phyloP scores from a whole-genome alignment of 2,888 invertebrate species.

The Cetonia aurata region DNA sequence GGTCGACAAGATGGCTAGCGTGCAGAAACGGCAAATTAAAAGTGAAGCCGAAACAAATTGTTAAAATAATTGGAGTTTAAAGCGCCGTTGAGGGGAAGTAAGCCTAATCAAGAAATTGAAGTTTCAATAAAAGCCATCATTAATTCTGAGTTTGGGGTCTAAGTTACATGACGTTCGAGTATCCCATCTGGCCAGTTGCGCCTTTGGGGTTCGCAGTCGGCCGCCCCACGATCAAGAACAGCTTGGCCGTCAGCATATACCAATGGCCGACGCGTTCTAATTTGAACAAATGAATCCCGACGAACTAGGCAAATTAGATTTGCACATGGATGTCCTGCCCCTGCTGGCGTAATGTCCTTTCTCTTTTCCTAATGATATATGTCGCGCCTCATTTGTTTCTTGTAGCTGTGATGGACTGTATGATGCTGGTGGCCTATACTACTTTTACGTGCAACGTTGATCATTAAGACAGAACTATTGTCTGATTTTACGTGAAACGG shows the following conservation, averaged over 20 bases:
- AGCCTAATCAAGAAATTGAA: conserved; percentile 76
- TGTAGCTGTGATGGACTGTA: conserved; percentile 22
- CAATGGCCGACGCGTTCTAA: conserved; percentile 66
- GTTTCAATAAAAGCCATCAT: conserved; percentile 80
- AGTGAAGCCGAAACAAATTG: conserved; percentile 60
- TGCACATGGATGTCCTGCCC: conserved; percentile 63
- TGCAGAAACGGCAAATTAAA: conserved; percentile 37
- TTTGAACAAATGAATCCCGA: conserved; percentile 77
- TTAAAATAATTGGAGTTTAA: conserved; percentile 62
- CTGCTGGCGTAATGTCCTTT: conserved; percentile 47
- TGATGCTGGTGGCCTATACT: background rate
- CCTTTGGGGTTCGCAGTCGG: conserved; percentile 1
- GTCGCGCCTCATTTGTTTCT: conserved; percentile 51
- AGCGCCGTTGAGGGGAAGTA: conserved; percentile 58
- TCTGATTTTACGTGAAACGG: too few species aligned
- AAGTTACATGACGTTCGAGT: conserved; percentile 60
- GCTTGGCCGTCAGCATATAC: conserved; percentile 33
- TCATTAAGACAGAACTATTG: too few species aligned
- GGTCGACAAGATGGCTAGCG: conserved; percentile 30
- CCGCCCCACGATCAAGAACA: conserved; percentile 21
- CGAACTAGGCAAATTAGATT: conserved; percentile 77
- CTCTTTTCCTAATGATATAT: conserved; percentile 51
- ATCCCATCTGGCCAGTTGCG: conserved; percentile 53
- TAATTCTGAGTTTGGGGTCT: conserved; percentile 72
- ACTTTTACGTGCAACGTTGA: background rate